Evolutionary conservation across 2,113 vertebrate species (phyloP).

Genomic region (Sinocyclocheilus anshuiensis): DNA sequence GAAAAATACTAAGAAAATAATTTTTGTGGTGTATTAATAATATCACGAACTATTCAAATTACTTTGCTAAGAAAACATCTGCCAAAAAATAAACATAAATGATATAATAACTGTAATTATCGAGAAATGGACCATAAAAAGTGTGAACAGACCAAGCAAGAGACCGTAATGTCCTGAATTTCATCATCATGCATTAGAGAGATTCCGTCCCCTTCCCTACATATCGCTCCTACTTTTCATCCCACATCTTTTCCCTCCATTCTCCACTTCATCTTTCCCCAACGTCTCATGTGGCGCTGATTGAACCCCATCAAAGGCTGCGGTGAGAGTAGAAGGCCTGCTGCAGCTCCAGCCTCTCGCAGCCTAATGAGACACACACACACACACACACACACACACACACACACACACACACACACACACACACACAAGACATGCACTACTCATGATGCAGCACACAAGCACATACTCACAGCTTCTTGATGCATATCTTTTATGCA

Average conservation of each 20-base stretch:
- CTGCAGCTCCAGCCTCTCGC: slow-evolving; percentile 77
- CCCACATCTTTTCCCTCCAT: slow-evolving; percentile 51
- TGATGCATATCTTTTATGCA: not conserved
- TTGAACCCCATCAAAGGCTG: slow-evolving; percentile 82
- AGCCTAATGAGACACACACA: slow-evolving; percentile 75
- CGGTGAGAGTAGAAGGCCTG: slow-evolving; percentile 78
- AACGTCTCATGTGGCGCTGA: slow-evolving; percentile 80
- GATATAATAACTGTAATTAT: not conserved
- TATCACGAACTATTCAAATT: not conserved
- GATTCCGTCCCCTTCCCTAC: not conserved
- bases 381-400: slow-evolving; percentile 34
- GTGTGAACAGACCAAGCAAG: not conserved
- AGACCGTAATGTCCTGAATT: not conserved
- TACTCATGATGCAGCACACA: not conserved
- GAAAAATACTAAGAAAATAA: too few species aligned
- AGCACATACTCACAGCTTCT: not conserved
- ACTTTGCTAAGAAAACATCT: not conserved
- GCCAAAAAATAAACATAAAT: not conserved
- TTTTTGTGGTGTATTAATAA: not conserved
- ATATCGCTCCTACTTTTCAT: slow-evolving; percentile 30
- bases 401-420: not conserved
- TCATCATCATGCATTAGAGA: slow-evolving; percentile 11
- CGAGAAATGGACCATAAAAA: slow-evolving; percentile 24
- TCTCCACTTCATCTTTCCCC: slow-evolving; percentile 55
- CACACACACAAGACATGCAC: not conserved